A percentile compares a stretch with the other conserved stretches of the same genome.
Evolutionary conservation across 2,113 vertebrate genomes (phyloP).

Genomic region (Paradisaea rubra): DNA sequence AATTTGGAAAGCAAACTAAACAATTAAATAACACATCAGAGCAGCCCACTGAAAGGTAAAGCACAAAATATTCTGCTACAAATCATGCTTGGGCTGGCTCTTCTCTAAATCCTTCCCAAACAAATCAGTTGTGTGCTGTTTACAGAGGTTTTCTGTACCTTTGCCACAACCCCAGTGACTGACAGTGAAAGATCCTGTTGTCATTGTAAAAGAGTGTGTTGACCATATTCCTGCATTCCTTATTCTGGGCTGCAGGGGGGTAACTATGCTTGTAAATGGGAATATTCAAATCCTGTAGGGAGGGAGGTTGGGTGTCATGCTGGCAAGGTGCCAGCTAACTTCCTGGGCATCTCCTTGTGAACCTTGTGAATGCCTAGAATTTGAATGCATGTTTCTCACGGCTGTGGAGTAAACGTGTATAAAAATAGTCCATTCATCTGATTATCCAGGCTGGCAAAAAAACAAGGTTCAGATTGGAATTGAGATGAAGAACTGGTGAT

Average conservation of each 20-base stretch:
- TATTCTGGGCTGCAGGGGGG: background rate
- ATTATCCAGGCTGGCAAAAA: constrained; percentile 37
- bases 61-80: background rate
- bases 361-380: background rate
- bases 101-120: background rate
- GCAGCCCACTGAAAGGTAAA: background rate
- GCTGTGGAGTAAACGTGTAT: constrained; percentile 29
- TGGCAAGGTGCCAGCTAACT: background rate
- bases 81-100: background rate
- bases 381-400: constrained; percentile 19
- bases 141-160: background rate
- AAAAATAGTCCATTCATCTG: constrained; percentile 51
- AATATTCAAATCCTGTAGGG: background rate
- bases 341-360: background rate
- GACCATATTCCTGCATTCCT: background rate
- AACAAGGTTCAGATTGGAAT: background rate
- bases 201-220: background rate
- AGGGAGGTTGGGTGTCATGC: background rate
- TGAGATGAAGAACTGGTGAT: background rate
- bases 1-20: background rate
- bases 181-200: background rate
- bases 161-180: background rate
- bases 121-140: background rate
- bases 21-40: background rate
- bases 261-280: background rate